Base-by-base conservation (phyloP, 1,140 invertebrate species). In the Tigriopus japonicus region DNA sequence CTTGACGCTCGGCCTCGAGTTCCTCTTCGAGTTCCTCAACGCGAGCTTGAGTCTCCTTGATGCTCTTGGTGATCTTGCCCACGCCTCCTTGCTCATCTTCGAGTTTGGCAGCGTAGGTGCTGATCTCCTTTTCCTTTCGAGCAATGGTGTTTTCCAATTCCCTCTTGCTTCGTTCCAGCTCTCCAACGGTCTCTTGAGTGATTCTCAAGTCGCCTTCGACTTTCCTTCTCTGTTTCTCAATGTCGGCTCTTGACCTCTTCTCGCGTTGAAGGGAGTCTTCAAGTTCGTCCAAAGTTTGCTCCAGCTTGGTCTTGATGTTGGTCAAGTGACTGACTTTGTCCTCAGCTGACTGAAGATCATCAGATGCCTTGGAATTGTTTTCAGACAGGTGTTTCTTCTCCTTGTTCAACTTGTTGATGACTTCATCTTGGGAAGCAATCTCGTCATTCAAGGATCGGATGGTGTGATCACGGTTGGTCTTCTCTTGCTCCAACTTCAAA, bases 401-500 rank as follows among this genome's bases (percentile, higher is more conserved):
- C 66, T 81, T 81, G 67, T 73, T 76, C 63, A 81, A 69, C 65
- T 81, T 81, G 63, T 77, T 74, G 64, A 82, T 77, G 40, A 76
- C 62, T 63, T 99, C 95, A 72, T 99, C 95, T 74, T 98, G 94
- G 74, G 94, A 88, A 67, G 93, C 92, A 77, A 98, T 98, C 74
- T 96, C 92, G 69, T 95, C 95, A 75, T 98, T 96, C 71, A 98
- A 81, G 75, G 93, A 96, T 69, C 92, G 84, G 76, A 99, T 98
- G 75, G 98, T 94, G 77, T 98, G 92, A 65, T 66, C 81, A 80
- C 63, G 81, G 80, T 81, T 71, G 78, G 80, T 63, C 79, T 79
- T 65, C 79, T 80, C 79, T 67, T 66, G 70, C 63, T 82, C 81
- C 67, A 76, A 75, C 72, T 95, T 96, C 71, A 93, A 87, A 65